Percentiles rank a stretch among this genome's conserved stretches.
phyloP scores from a whole-genome alignment of 1,140 invertebrate species.

The Lordiphosa mommai region DNA sequence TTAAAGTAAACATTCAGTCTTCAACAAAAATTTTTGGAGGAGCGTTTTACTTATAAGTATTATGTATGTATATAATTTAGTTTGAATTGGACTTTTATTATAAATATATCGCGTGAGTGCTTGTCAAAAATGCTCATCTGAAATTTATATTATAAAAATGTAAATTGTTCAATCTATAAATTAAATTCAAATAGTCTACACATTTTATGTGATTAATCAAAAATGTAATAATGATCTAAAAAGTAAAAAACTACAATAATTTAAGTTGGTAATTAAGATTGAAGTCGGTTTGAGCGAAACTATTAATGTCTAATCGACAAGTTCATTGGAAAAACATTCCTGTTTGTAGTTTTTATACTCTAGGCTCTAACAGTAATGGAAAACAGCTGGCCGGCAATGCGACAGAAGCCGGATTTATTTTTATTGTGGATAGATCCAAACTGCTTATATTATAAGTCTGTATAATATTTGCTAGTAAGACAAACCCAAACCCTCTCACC shows the following conservation, averaged over 20 bases:
- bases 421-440: conserved; percentile 81
- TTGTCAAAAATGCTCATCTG: neutral
- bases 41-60: neutral
- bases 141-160: conserved; percentile 1
- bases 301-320: neutral
- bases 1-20: conserved; percentile 12
- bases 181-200: neutral
- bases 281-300: neutral
- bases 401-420: conserved; percentile 84
- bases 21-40: conserved; percentile 4
- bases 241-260: too few species aligned
- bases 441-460: conserved; percentile 87
- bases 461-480: conserved; percentile 86
- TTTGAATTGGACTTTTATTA: conserved; percentile 1
- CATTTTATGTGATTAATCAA: neutral
- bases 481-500: conserved; percentile 87
- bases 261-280: neutral
- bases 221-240: too few species aligned
- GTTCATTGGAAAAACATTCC: neutral
- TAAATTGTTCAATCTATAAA: neutral
- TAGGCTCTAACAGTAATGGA: conserved; percentile 61
- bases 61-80: neutral
- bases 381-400: conserved; percentile 86
- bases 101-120: neutral
- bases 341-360: conserved; percentile 11